These are phyloP conservation scores for Hydrocynus forskahlii DNA, from an alignment of 2,797 vertebrate species.

Conservation along the genomic window DNA sequence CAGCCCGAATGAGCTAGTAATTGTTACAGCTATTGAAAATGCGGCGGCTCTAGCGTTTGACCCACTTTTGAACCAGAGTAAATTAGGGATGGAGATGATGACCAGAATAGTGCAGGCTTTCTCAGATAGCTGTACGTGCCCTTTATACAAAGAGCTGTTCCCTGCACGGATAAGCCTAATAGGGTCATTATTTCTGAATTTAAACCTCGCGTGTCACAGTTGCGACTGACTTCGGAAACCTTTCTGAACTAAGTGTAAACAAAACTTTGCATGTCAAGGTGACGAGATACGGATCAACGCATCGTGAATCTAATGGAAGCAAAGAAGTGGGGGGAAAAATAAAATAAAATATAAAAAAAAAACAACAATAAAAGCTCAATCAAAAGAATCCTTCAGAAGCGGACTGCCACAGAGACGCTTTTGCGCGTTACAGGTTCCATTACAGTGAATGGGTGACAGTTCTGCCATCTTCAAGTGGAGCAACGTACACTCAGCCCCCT, in stretches of 20 bases:
- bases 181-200: conserved; percentile 49
- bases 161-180: conserved; percentile 32
- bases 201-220: conserved; percentile 22
- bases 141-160: conserved; percentile 27
- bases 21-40: neutral
- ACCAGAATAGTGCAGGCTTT: conserved; percentile 12
- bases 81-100: conserved; percentile 24
- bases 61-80: conserved; percentile 13
- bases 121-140: conserved; percentile 16
- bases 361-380: conserved; percentile 75
- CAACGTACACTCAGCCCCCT: conserved; percentile 40
- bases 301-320: conserved; percentile 71
- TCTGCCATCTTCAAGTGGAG: conserved; percentile 62
- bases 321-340: conserved; percentile 45
- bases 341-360: conserved; percentile 23
- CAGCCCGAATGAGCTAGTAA: neutral
- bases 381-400: conserved; percentile 68
- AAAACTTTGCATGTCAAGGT: conserved; percentile 79
- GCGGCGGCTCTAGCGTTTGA: neutral
- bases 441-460: conserved; percentile 78
- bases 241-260: conserved; percentile 67
- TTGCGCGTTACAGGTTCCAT: conserved; percentile 73
- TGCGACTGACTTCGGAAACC: conserved; percentile 61
- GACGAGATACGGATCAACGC: conserved; percentile 69
- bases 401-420: conserved; percentile 68